phyloP scores from a whole-genome alignment of 1,140 invertebrate species.

The Nasonia giraulti region DNA sequence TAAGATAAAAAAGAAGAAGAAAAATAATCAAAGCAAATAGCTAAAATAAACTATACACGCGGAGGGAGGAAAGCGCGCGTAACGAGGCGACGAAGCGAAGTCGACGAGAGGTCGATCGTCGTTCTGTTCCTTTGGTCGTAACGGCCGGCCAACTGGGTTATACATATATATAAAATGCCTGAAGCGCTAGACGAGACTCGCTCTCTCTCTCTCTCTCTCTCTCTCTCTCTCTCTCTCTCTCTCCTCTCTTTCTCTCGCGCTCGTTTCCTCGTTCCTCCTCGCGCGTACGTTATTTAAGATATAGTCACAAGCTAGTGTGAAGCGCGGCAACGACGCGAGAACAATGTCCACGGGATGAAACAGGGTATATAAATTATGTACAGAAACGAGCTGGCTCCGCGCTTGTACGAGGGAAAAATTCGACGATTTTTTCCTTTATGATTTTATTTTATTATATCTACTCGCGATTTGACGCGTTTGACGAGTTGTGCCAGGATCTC shows the following conservation, averaged over 20 bases:
- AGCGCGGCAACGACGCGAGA: conserved; percentile 32
- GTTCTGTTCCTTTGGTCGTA: conserved; percentile 12
- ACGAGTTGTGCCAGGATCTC: too few relatives aligned
- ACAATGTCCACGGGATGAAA: conserved; percentile 40
- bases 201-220: conserved; percentile 7
- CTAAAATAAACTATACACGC: neutral
- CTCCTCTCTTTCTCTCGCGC: neutral
- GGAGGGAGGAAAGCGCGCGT: neutral
- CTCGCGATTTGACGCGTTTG: conserved; percentile 6
- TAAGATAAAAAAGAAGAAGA: neutral
- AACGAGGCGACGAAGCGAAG: conserved; percentile 31
- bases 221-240: conserved; percentile 11
- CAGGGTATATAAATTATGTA: conserved; percentile 42
- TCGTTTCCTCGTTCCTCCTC: neutral
- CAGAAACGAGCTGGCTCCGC: neutral
- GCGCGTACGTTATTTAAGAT: neutral
- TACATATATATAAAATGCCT: neutral
- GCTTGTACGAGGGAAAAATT: neutral
- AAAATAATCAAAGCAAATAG: conserved; percentile 16
- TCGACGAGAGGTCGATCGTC: conserved; percentile 20
- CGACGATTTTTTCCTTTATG: too few relatives aligned
- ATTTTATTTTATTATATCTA: conserved; percentile 2
- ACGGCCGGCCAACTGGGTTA: conserved; percentile 42
- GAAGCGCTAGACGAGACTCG: neutral
- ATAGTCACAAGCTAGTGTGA: neutral